These are phyloP conservation scores for Rhinolophus ferrumequinum DNA, from an alignment of 2,113 vertebrate species.

Conservation along the genomic window DNA sequence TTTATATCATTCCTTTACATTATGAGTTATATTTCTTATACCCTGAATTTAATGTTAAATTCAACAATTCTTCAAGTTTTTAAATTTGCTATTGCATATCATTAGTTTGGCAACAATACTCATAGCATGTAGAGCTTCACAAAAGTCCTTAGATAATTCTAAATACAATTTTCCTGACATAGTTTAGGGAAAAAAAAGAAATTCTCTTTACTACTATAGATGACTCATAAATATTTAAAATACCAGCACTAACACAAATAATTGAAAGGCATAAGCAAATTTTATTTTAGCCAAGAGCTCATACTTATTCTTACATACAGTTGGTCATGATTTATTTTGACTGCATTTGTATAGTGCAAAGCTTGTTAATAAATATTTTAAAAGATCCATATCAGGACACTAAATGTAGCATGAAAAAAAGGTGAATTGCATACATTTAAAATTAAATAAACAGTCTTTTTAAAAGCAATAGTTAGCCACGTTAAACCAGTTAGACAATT, in stretches of 20 bases:
- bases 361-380: not conserved
- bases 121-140: not conserved
- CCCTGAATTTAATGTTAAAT: not conserved
- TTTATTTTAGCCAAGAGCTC: slow-evolving; percentile 2
- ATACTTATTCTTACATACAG: not conserved
- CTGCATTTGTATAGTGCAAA: not conserved
- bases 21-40: not conserved
- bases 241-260: not conserved
- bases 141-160: not conserved
- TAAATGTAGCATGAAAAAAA: not conserved
- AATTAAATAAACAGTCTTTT: not conserved
- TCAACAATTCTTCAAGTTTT: not conserved
- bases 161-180: not conserved
- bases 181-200: not conserved
- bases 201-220: not conserved
- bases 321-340: slow-evolving; percentile 18
- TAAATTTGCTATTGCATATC: not conserved
- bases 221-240: slow-evolving; percentile 32
- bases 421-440: not conserved
- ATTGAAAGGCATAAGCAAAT: not conserved
- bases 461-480: not conserved
- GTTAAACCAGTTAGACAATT: not conserved
- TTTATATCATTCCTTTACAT: not conserved
- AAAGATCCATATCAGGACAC: not conserved
- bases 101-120: not conserved